Conservation (phyloP, 2,113 vertebrate genomes). For the Melospiza georgiana region DNA sequence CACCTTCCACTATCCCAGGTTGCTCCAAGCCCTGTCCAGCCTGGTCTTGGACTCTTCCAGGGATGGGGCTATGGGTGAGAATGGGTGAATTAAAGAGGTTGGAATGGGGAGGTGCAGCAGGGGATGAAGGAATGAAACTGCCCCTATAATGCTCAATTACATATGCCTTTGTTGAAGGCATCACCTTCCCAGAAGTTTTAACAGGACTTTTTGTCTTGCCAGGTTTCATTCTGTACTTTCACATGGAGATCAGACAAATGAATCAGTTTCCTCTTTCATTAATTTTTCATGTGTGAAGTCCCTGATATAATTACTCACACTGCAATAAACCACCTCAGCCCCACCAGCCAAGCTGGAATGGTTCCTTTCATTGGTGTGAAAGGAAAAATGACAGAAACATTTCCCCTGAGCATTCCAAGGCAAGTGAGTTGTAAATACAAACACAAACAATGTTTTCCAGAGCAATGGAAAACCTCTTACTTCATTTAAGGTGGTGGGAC, state of each 20-base stretch:
- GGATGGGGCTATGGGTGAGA: not conserved
- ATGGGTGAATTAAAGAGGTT: not conserved
- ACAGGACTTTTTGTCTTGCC: not conserved
- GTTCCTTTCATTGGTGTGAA: not conserved
- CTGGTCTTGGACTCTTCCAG: not conserved
- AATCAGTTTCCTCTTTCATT: not conserved
- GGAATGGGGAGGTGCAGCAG: not conserved
- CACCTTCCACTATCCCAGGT: not conserved
- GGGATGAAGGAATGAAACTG: not conserved
- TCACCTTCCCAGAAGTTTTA: not conserved
- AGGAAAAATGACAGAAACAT: not conserved
- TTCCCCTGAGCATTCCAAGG: not conserved
- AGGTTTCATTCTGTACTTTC: not conserved
- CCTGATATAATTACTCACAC: not conserved
- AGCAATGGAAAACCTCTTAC: not conserved
- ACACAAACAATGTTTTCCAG: not conserved
- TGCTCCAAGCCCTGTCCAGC: not conserved
- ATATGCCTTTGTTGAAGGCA: not conserved
- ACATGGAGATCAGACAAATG: not conserved
- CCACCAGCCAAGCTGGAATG: not conserved
- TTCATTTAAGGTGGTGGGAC: not conserved
- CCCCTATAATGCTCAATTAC: not conserved
- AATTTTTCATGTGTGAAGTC: not conserved
- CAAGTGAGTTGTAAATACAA: not conserved
- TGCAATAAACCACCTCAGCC: not conserved